Conservation (phyloP, 2,797 vertebrate genomes). For the Tarsius wallacei region DNA sequence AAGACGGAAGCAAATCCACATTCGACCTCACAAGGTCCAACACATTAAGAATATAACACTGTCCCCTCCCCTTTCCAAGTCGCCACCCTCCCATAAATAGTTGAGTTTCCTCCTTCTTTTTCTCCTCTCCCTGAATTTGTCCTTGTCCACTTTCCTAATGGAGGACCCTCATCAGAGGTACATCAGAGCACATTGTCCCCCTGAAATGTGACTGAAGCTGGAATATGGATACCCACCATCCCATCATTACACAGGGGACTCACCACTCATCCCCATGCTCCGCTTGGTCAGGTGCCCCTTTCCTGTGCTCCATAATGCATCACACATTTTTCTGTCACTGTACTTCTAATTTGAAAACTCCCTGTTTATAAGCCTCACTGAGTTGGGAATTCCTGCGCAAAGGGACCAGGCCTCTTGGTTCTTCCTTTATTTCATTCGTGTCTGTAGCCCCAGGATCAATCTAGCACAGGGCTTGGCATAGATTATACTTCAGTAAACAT, state of each 20-base stretch:
- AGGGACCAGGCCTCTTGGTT: not conserved
- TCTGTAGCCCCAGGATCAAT: not conserved
- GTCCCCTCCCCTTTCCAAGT: not conserved
- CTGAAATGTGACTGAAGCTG: no score
- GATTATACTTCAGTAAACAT: not conserved
- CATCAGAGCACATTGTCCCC: no score
- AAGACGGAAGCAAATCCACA: not conserved
- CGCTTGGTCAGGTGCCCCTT: not conserved
- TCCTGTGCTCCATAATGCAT: not conserved
- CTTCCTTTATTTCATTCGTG: not conserved
- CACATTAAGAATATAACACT: not conserved
- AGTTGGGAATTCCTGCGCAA: not conserved
- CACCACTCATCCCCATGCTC: not conserved
- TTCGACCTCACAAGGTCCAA: not conserved
- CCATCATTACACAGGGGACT: no score
- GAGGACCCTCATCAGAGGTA: not conserved
- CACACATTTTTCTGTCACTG: not conserved
- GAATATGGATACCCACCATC: no score
- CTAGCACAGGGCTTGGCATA: not conserved
- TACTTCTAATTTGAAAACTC: not conserved
- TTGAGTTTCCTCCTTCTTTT: slow-evolving; percentile 9
- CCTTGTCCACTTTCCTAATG: not conserved
- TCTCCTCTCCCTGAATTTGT: not conserved
- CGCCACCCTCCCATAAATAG: not conserved
- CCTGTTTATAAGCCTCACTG: not conserved